A percentile compares a stretch with the other conserved stretches of the same genome.
phyloP scores from a whole-genome alignment of 2,113 vertebrate species.

The Carollia perspicillata region DNA sequence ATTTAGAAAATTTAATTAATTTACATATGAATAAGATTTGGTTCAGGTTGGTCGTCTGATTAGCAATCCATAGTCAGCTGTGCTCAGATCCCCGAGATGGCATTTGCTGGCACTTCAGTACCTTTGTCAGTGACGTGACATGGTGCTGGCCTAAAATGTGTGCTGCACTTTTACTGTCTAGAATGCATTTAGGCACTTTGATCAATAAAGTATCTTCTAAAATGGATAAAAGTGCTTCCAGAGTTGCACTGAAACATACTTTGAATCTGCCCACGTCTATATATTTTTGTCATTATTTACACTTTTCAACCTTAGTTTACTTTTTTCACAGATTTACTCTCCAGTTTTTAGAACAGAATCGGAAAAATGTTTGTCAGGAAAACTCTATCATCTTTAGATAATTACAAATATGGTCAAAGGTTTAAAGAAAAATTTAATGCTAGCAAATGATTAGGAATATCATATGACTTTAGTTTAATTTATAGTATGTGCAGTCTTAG shows the following conservation, averaged over 20 bases:
- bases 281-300: not conserved
- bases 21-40: not conserved
- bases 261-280: not conserved
- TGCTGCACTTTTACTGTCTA: constrained; percentile 24
- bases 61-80: not conserved
- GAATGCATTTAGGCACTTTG: constrained; percentile 40
- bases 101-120: not conserved
- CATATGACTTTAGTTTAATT: constrained; percentile 39
- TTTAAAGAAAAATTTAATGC: constrained; percentile 13
- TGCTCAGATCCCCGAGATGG: not conserved
- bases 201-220: constrained; percentile 66
- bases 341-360: not conserved
- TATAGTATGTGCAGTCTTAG: constrained; percentile 1
- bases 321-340: not conserved
- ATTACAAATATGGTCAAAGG: not conserved
- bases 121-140: not conserved
- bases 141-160: not conserved
- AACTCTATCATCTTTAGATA: constrained; percentile 10
- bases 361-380: not conserved
- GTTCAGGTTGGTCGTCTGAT: not conserved
- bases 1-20: not conserved
- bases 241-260: not conserved
- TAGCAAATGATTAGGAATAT: not conserved
- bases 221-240: constrained; percentile 49
- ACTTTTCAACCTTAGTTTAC: not conserved